Base-by-base conservation (phyloP, 1,140 invertebrate genomes). In the Heliconius himera region DNA sequence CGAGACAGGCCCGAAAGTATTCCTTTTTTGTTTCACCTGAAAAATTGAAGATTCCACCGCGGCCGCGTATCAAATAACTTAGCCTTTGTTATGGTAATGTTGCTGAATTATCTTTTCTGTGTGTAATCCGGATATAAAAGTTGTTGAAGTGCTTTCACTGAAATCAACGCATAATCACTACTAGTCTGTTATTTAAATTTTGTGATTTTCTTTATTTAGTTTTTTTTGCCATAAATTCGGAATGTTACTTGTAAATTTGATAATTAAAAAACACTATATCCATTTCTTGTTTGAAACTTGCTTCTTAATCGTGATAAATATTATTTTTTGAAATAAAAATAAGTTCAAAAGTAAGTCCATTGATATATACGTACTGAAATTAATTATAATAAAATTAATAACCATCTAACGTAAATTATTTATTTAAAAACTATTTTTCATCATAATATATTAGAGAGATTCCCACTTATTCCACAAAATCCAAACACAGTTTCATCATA, bases 41-140 rank as follows among this genome's bases (percentile, higher is more conserved):
- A 92, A 91, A 88, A 88, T 88, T 87, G 86, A 81, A 87, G 87
- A 88, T 87, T 85, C 86, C 84, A 46, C 81, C 72, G 51, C 74
- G 79, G 74, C 66, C 77, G 83, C 83, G 87, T 90, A 90, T 92
- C 88, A 90, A 91, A 92, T 92, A 90, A 92, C 90, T 90, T 87
- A 87, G 82, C 85, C 88, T 91, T 92, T 92, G 92, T 93, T 90
- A 92, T 92, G 92, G 84, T 92, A 91, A 93, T 93, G 79, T 81
- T 81, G 83, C 80, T 72, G 91, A 92, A 92, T 93, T 90, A 92
- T 88, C 88, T 84, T 83, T 82, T 82, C 87, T 73, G 77, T 80
- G 85, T 86, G 87, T 88, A 89, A 91, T 88, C 86, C 87, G 82
- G 86, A 83, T 83, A 83, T 88, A 89, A 90, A 90, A 87, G 83